Base-by-base conservation (phyloP, 2,113 vertebrate species). In the Aegotheles bennettii region DNA sequence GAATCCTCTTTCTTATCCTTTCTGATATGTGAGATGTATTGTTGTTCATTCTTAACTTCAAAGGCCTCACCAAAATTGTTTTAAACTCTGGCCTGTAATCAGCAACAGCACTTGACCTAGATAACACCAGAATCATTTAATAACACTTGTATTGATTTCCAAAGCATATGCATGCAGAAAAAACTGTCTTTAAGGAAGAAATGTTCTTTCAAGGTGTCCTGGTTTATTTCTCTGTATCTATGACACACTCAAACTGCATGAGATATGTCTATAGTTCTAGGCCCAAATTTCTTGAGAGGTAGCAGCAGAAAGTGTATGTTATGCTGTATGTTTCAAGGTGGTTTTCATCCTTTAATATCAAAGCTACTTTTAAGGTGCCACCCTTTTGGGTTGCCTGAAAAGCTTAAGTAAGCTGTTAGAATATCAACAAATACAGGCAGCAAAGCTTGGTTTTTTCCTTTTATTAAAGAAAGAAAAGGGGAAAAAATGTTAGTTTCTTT, bases 401-500 rank as follows among this genome's bases (percentile, higher is more conserved):
- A 56, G 16, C 10, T 63, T 47, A 83, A 57, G 31, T 12, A 68
- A 86, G 31, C n/a, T 50, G 57, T 17, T 31, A 78, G 24, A 71
- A 20, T 10, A 57, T 23, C 19, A 59, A 21, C 25, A 36, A 35
- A 40, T n/a, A 29, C 2, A 63, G 31, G 17, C 7, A 85, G 47
- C 4, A 65, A 67, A 81, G 11, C 6, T 23, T 68, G 47, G 13
- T 18, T 18, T 25, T 47, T 47, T 47, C 42, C 15, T 42, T 42
- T 42, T n/a, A n/a, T n/a, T n/a, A n/a, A n/a, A n/a, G n/a, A n/a
- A n/a, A n/a, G n/a, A n/a, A n/a, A n/a, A n/a, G 11, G 15, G 7
- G 3, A 6, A 40, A 23, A 53, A 43, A 36, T 1, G 2, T 4
- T 56, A 16, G 5, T 36, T 43, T 29, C 1, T 24, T 38, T 50